These are phyloP conservation scores for Galerucella nymphaeae DNA, from an alignment of 2,888 invertebrate species.

Conservation along the genomic window DNA sequence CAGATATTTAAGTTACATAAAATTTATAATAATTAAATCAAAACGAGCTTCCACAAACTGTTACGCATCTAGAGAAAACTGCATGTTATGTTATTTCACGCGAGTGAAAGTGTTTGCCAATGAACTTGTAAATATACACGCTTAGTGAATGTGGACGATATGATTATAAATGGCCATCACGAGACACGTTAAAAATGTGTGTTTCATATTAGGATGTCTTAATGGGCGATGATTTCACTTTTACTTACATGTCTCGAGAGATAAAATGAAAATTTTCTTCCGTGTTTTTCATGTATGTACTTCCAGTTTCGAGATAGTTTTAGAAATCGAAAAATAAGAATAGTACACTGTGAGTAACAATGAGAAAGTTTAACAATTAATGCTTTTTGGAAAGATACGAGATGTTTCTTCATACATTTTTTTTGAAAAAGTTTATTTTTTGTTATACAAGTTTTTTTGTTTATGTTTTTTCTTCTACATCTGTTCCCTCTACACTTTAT, in stretches of 20 bases:
- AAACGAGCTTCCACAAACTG: too few relatives aligned
- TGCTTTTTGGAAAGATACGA: not conserved
- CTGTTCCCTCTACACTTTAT: too few relatives aligned
- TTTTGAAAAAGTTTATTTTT: too few relatives aligned
- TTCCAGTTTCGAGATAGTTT: not conserved
- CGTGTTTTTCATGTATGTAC: conserved; percentile 5
- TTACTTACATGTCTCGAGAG: conserved; percentile 3
- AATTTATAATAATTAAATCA: too few relatives aligned
- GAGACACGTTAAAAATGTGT: conserved; percentile 15
- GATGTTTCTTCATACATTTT: too few relatives aligned
- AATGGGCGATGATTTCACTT: conserved; percentile 15
- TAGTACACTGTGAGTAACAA: not conserved
- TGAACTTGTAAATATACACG: conserved; percentile 42
- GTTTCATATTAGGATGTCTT: conserved; percentile 8
- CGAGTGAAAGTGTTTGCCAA: conserved; percentile 45
- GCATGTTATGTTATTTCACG: conserved; percentile 5
- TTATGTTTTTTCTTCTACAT: too few relatives aligned
- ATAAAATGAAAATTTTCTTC: conserved; percentile 4
- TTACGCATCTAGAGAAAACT: not conserved
- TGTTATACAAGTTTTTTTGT: too few relatives aligned
- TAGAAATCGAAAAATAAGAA: not conserved
- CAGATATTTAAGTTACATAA: not conserved
- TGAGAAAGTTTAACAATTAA: not conserved
- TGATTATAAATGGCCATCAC: conserved; percentile 42
- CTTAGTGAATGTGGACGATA: conserved; percentile 43